phyloP scores from a whole-genome alignment of 2,888 invertebrate genomes.

The Octonoba sinensis region DNA sequence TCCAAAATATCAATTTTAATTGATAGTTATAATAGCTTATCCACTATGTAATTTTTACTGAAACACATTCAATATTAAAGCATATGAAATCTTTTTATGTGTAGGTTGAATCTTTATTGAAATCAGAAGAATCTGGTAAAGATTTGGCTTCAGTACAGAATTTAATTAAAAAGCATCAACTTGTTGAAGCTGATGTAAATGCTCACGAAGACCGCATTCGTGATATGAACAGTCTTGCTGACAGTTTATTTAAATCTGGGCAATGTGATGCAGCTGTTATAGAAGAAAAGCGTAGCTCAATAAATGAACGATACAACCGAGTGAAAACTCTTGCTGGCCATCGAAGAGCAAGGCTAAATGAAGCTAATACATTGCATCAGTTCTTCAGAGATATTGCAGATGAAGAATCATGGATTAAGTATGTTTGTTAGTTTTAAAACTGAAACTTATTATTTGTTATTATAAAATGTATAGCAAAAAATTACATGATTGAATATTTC shows the following conservation, averaged over 20 bases:
- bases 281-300: constrained; percentile 89
- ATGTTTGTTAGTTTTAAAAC: constrained; percentile 70
- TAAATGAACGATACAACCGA: constrained; percentile 96
- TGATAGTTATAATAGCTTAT: too few relatives aligned
- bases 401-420: constrained; percentile 99
- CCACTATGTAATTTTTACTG: constrained; percentile 23
- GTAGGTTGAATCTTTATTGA: constrained; percentile 85
- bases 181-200: constrained; percentile 97
- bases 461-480: background rate
- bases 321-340: constrained; percentile 92
- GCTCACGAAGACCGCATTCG: constrained; percentile 96
- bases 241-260: constrained; percentile 93
- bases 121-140: constrained; percentile 97
- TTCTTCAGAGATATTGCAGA: constrained; percentile 99
- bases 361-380: constrained; percentile 97
- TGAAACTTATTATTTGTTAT: background rate
- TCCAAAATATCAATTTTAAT: too few relatives aligned
- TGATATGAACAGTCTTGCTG: constrained; percentile 96
- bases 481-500: too few relatives aligned
- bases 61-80: background rate
- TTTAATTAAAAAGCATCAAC: constrained; percentile 97
- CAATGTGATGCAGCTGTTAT: constrained; percentile 98
- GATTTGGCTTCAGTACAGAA: constrained; percentile 98
- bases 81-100: constrained; percentile 3
- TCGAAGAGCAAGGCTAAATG: constrained; percentile 90